Conservation (phyloP, 2,797 vertebrate genomes). For the Rhinogobio ventralis region DNA sequence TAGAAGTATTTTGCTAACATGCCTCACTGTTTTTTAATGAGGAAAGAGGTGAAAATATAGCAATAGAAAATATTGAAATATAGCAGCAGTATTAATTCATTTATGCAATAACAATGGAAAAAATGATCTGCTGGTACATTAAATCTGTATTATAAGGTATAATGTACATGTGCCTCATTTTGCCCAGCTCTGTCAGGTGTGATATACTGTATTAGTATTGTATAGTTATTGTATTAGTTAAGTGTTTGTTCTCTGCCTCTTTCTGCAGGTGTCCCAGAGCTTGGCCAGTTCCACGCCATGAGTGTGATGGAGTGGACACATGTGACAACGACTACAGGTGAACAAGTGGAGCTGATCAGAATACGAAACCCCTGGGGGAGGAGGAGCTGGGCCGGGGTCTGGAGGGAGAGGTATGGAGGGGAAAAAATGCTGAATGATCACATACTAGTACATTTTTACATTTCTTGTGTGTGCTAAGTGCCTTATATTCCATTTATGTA, state of each 20-base stretch:
- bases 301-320: conserved; percentile 84
- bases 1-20: neutral
- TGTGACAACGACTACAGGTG: conserved; percentile 73
- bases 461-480: neutral
- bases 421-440: neutral
- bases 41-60: neutral
- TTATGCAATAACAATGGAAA: neutral
- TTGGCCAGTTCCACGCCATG: conserved; percentile 91
- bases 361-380: conserved; percentile 96
- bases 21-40: neutral
- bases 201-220: neutral
- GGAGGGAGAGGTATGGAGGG: conserved; percentile 81
- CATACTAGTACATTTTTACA: neutral
- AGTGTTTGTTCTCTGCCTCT: neutral
- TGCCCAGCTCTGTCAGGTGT: neutral
- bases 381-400: conserved; percentile 87
- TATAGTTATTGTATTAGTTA: neutral
- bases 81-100: neutral
- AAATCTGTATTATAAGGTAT: neutral
- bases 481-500: neutral
- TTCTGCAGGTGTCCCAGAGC: conserved; percentile 53
- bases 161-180: neutral
- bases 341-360: conserved; percentile 80
- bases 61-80: no score
- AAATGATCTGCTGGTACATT: neutral